These are phyloP conservation scores for Heterocephalus glaber DNA, from an alignment of 2,113 vertebrate genomes.

Conservation along the genomic window DNA sequence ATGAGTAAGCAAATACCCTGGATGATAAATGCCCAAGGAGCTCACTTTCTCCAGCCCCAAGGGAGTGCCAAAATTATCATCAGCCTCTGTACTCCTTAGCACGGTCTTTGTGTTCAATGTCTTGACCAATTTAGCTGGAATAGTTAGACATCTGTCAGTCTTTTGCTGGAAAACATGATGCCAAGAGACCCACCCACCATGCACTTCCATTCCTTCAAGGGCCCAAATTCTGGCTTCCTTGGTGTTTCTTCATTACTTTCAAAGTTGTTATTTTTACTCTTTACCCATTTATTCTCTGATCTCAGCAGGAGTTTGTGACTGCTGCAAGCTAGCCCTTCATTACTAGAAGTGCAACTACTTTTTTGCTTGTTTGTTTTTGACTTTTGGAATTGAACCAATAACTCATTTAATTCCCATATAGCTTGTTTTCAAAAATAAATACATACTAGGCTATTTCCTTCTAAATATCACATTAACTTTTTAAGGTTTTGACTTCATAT, in stretches of 20 bases:
- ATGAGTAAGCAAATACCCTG: not conserved
- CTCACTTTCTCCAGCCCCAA: not conserved
- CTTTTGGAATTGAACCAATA: slow-evolving; percentile 35
- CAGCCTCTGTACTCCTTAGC: not conserved
- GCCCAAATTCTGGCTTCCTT: not conserved
- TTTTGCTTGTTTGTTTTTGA: not conserved
- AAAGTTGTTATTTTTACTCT: slow-evolving; percentile 1
- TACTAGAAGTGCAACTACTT: not conserved
- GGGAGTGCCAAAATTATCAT: not conserved
- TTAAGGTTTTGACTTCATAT: not conserved
- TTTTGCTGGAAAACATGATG: not conserved
- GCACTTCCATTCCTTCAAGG: not conserved
- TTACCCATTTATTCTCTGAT: not conserved
- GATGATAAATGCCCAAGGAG: not conserved
- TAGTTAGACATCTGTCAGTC: not conserved
- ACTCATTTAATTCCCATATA: not conserved
- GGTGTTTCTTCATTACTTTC: not conserved
- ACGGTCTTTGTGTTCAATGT: not conserved
- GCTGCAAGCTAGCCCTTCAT: not conserved
- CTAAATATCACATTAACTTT: not conserved
- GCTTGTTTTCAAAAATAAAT: slow-evolving; percentile 48
- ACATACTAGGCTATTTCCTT: not conserved
- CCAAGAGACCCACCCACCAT: not conserved
- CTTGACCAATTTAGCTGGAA: not conserved
- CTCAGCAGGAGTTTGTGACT: not conserved